Evolutionary conservation across 2,797 vertebrate species (phyloP), one percentile per base, ranked within the genome.

Genomic region (Labeo calbasu): DNA sequence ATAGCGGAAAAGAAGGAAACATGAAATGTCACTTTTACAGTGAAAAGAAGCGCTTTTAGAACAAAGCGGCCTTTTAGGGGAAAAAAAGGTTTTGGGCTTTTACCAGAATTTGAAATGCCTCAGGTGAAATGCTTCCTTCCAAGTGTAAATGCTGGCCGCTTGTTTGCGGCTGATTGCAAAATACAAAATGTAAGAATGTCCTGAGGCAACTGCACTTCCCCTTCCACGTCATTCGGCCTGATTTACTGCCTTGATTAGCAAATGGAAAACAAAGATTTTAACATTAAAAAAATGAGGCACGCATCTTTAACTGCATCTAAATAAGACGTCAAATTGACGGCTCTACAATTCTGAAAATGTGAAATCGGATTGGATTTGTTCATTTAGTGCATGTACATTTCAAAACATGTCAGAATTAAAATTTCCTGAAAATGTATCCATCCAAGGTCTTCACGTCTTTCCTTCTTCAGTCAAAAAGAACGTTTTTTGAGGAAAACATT

Each of bases 251-350:
- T 43, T 79, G 82, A 84, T 86, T 80, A 80, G 36, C 81, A 75
- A 82, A 72, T 82, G 80, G 81, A 87, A 89, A 92, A 91, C 79
- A 82, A 89, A 89, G 43, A 78, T 88, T 82, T 90, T 84, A 82
- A 81, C 87, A 89, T 90, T 80, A 90, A 92, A 92, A 46, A 77
- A 85, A 86, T 89, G 87, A 86, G 25, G 87, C 85, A 86, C 81
- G 85, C 53, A 84, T 72, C 77, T 87, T 88, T 84, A 53, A 2
- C 11, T 86, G 79, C 82, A 85, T 25, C 12, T 15, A 9, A 17
- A 73, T 25, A 71, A 50, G 12, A 25, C 13, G 13, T 50, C 28
- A 32, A 32, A 32, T 3, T 32, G 28, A 32, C 0, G 48, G 17
- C 10, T 73, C 2, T 53, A 19, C 17, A 32, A 12, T n/a, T 75